Base-by-base conservation (phyloP, 2,113 vertebrate species). In the Lanius collurio region DNA sequence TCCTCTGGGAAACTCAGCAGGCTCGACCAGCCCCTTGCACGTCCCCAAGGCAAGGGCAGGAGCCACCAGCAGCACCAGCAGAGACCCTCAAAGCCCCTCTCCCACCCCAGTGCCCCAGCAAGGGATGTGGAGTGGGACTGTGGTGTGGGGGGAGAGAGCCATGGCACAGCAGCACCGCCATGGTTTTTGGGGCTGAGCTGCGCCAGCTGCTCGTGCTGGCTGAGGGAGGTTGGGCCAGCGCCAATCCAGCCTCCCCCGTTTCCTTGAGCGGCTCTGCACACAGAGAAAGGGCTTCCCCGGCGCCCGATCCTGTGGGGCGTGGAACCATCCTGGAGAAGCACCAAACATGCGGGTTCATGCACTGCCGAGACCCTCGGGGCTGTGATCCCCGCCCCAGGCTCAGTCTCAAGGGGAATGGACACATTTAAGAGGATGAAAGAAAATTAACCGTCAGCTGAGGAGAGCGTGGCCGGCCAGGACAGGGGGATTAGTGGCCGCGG, bases 361-460 rank as follows among this genome's bases (percentile, higher is more conserved):
- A 13, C 70, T 33, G 52, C 89, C 28, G 2, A 3, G 46, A 70
- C 55, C 44, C 75, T 9, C 7, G 13, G 1, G 3, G 63, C 57
- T 6, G 3, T 1, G 37, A 69, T 13, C 62, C 50, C 6, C 49
- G 10, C 39, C 27, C 46, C 0, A 1, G 56, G 31, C 80, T 83
- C 67, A 59, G 46, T 73, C 76, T 83, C 15, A 28, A 83, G 68
- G 89, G 83, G 71, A 94, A 90, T 0, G 49, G 92, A 86, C 31
- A 0, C 31, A 2, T 95, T 96, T 96, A 96, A 96, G 91, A 95
- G 94, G 94, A 95, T 95, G 93, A 94, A 95, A 76, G 96, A 92
- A 95, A 95, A 93, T 92, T 79, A 93, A 71, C 89, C 0, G 3
- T 92, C 94, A 93, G 96, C 93, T 93, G 93, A 95, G 93, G 93